phyloP scores from a whole-genome alignment of 1,140 invertebrate species.

The Achroia grisella region DNA sequence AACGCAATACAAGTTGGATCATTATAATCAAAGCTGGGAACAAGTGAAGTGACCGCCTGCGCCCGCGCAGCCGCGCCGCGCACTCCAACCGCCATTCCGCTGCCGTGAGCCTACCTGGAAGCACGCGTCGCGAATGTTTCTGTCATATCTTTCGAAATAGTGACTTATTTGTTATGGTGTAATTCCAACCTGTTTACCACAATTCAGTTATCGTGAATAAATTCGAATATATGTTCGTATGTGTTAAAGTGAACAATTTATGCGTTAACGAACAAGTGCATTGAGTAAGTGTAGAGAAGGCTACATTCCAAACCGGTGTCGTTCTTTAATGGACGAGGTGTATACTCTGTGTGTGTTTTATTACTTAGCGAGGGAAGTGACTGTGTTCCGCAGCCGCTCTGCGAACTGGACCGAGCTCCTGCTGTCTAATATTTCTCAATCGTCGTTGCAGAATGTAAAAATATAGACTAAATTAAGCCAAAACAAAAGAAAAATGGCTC shows the following conservation, averaged over 20 bases:
- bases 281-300: slow-evolving; percentile 50
- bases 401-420: slow-evolving; percentile 13
- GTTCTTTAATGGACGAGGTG: slow-evolving; percentile 62
- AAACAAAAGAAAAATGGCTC: slow-evolving; percentile 51
- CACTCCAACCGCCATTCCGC: slow-evolving; percentile 28
- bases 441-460: slow-evolving; percentile 17
- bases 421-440: not conserved
- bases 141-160: slow-evolving; percentile 10
- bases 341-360: slow-evolving; percentile 56
- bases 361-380: slow-evolving; percentile 40
- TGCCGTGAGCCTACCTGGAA: slow-evolving; percentile 17
- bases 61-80: slow-evolving; percentile 16
- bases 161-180: not conserved
- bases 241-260: slow-evolving; percentile 28
- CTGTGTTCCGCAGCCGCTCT: slow-evolving; percentile 25
- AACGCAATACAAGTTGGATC: slow-evolving; percentile 13
- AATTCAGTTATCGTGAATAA: slow-evolving; percentile 21
- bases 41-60: slow-evolving; percentile 25
- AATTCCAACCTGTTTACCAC: slow-evolving; percentile 6
- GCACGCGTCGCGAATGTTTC: slow-evolving; percentile 2
- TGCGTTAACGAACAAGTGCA: slow-evolving; percentile 44
- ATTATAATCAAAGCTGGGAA: slow-evolving; percentile 42
- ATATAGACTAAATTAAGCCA: slow-evolving; percentile 8
- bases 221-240: slow-evolving; percentile 24
- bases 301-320: slow-evolving; percentile 70